Evolutionary conservation across 2,113 vertebrate genomes (phyloP), one percentile per base, ranked within the genome.

Genomic region (Spea bombifrons): DNA sequence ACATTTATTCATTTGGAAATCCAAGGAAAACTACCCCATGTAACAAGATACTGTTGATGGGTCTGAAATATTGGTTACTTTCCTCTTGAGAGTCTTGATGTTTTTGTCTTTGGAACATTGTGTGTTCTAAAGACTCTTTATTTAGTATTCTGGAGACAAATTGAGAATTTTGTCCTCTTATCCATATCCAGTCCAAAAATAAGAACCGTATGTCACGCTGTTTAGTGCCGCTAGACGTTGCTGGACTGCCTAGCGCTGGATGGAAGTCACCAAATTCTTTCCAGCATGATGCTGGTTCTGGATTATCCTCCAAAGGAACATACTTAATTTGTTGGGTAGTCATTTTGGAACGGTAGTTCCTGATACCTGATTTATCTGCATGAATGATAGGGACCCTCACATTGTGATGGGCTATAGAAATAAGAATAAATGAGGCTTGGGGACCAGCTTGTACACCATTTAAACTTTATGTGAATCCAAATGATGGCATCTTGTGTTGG

Each of bases 141-240:
- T 64, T 78, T 65, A 64, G 67, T 65, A 17, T 78, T 78, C 76
- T 78, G 76, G 67, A 78, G 76, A 78, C 76, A 64, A 78, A 65
- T 64, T 55, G 67, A 71, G 43, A 78, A 71, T 52, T 71, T 78
- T 78, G 43, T 4, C 61, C 43, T 73, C 68, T 73, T 69, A 79
- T 79, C 44, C 47, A 12, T 47, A 13, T 72, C 76, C 69, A 79
- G 55, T 79, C 76, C 70, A 77, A 77, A 30, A 70, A 77, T 77
- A 57, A 61, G 16, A 77, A 77, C 75, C 66, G 66, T 77, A 70
- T 77, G 75, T 63, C 70, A 59, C 75, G 70, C 61, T 63, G 66
- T 77, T 70, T 77, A 49, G 67, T 50, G 55, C 66, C 66, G 70
- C 75, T 77, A 16, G 53, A 77, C 49, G 70, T 77, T 59, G 70